These are phyloP conservation scores for Microtus pennsylvanicus DNA, from an alignment of 2,113 vertebrate species.

Conservation along the genomic window DNA sequence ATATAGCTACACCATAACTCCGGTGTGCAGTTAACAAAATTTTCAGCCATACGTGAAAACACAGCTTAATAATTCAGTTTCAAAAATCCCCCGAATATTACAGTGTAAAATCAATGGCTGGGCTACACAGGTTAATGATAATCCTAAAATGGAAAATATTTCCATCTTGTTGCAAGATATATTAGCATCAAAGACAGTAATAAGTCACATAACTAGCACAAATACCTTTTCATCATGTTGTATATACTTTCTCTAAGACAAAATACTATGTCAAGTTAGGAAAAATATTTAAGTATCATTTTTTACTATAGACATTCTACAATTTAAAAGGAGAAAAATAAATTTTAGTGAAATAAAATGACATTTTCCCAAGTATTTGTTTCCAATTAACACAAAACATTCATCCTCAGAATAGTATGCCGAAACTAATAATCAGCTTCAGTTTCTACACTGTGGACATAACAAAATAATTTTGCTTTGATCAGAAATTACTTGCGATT, in stretches of 20 bases:
- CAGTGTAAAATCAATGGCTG: neutral
- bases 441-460: neutral
- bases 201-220: neutral
- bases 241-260: neutral
- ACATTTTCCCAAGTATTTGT: constrained; percentile 22
- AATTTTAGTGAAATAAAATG: neutral
- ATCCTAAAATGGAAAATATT: constrained; percentile 18
- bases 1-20: neutral
- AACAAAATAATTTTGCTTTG: constrained; percentile 19
- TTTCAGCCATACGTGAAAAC: neutral
- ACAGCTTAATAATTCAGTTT: constrained; percentile 36
- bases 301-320: neutral
- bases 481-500: neutral
- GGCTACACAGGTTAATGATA: neutral
- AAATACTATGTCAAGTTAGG: neutral
- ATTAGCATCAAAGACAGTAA: neutral
- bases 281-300: neutral
- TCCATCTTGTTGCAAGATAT: neutral
- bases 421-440: neutral
- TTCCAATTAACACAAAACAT: neutral
- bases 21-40: constrained; percentile 26
- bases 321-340: neutral
- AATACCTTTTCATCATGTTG: neutral
- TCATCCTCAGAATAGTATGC: neutral
- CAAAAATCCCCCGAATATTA: neutral